These are phyloP conservation scores for Eurosta solidaginis DNA, from an alignment of 1,140 invertebrate species.

Conservation along the genomic window DNA sequence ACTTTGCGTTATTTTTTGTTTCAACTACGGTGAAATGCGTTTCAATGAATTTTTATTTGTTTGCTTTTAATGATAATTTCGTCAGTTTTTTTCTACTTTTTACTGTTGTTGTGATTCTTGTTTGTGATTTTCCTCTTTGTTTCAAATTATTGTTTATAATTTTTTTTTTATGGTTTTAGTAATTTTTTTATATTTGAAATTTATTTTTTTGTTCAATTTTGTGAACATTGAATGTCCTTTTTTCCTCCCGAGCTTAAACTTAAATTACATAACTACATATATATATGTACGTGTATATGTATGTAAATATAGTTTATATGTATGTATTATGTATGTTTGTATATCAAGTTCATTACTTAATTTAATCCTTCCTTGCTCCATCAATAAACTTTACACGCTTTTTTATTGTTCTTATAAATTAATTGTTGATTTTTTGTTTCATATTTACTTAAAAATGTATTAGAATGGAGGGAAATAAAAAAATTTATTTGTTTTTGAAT, in stretches of 20 bases:
- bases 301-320: constrained; percentile 22
- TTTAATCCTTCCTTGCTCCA: constrained; percentile 23
- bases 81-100: neutral
- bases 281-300: neutral
- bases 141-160: neutral
- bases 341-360: constrained; percentile 14
- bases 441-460: neutral
- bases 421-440: neutral
- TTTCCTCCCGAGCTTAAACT: neutral
- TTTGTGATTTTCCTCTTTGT: neutral
- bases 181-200: neutral
- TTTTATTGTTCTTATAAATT: neutral
- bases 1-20: neutral
- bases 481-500: neutral
- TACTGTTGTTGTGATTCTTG: neutral
- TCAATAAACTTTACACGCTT: neutral
- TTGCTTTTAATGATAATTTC: neutral
- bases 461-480: too few relatives aligned
- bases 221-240: neutral
- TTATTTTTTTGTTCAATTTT: neutral
- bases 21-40: constrained; percentile 13
- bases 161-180: neutral
- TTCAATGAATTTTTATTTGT: too few relatives aligned
- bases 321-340: neutral
- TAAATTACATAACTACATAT: constrained; percentile 7